Percentiles rank a stretch among this genome's conserved stretches.
Evolutionary conservation across 2,797 vertebrate genomes (phyloP).

Genomic region (Pitangus sulphuratus): DNA sequence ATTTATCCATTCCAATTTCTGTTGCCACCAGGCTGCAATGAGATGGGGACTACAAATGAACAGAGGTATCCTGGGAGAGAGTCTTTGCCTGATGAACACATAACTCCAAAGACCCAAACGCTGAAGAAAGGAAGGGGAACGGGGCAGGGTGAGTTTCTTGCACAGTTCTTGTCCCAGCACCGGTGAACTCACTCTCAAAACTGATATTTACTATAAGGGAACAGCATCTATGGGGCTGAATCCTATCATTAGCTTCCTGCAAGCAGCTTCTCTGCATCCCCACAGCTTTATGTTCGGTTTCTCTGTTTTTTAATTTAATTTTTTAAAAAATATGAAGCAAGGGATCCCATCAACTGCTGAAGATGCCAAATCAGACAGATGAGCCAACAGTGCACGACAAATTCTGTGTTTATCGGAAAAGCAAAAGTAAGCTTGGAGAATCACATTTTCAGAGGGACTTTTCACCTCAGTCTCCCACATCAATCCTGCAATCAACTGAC

Average conservation of each 20-base stretch:
- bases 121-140: background rate
- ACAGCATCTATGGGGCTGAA: accelerated
- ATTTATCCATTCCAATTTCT: background rate
- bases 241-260: background rate
- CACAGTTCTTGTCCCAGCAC: background rate
- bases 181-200: background rate
- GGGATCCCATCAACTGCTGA: background rate
- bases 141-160: background rate
- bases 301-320: background rate
- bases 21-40: accelerated
- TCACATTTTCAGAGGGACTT: background rate
- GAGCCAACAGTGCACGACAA: background rate
- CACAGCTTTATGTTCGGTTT: background rate
- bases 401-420: background rate
- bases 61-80: background rate
- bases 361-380: background rate
- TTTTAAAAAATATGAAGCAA: background rate
- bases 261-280: background rate
- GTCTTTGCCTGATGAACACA: accelerated
- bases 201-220: background rate
- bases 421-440: background rate
- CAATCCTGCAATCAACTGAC: constrained; percentile 44
- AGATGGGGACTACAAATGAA: background rate
- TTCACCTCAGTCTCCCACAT: background rate
- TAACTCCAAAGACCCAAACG: background rate